Evolutionary conservation across 2,113 vertebrate species (phyloP).

Genomic region (Martes martes): DNA sequence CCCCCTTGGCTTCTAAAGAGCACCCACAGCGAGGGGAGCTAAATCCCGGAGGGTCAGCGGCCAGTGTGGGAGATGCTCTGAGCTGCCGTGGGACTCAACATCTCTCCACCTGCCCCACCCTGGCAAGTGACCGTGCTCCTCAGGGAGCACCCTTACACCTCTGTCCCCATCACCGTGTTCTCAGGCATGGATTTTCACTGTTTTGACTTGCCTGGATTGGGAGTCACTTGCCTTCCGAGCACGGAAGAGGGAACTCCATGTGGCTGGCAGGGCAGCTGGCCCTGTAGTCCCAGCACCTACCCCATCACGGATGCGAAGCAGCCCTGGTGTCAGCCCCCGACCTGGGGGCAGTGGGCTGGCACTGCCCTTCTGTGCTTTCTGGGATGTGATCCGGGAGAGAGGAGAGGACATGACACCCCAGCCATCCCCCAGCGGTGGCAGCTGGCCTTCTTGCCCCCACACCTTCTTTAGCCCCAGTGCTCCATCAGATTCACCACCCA

Average conservation of each 20-base stretch:
- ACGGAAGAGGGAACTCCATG: background rate
- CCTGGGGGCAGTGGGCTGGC: background rate
- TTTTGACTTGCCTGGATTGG: no score
- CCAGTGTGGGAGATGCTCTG: background rate
- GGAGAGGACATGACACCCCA: background rate
- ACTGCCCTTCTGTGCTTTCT: background rate
- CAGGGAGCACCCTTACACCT: background rate
- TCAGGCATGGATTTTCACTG: background rate
- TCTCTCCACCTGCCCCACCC: background rate
- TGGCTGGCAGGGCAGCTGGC: no score
- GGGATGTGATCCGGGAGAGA: background rate
- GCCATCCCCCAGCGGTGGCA: background rate
- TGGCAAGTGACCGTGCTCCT: background rate
- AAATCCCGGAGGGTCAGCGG: background rate
- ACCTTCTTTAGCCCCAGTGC: background rate
- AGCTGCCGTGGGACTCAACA: background rate
- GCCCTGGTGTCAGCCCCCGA: background rate
- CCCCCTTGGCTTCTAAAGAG: background rate
- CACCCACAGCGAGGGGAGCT: background rate
- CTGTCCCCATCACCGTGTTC: background rate
- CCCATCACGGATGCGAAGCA: rapidly evolving
- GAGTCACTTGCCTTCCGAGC: background rate
- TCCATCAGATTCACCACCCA: no score
- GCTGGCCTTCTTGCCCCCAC: background rate
- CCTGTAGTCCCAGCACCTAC: rapidly evolving